Percentiles rank a stretch among this genome's conserved stretches.
Evolutionary conservation across 1,140 invertebrate genomes (phyloP).

Genomic region (Orchestia grillus): DNA sequence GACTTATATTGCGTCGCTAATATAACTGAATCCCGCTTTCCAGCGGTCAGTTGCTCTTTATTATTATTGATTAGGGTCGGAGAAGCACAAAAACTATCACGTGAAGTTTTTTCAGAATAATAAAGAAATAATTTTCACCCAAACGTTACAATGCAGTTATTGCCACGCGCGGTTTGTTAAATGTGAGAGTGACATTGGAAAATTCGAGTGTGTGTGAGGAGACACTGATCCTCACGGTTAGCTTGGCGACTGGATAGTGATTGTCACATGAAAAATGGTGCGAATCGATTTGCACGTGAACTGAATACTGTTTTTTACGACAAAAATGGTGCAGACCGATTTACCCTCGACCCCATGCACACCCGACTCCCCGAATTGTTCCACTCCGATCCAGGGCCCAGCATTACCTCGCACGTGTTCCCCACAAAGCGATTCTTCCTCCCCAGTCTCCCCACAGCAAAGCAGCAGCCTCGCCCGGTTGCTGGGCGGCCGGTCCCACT

Average conservation of each 20-base stretch:
- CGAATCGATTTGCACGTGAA: too few species aligned
- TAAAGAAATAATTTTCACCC: neutral
- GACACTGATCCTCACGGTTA: too few species aligned
- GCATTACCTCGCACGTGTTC: neutral
- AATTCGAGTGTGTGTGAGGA: too few species aligned
- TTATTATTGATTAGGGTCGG: too few species aligned
- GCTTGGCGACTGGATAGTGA: neutral
- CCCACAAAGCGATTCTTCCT: slow-evolving; percentile 18
- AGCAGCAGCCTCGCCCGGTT: slow-evolving; percentile 17
- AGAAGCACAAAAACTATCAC: neutral
- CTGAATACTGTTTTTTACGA: neutral
- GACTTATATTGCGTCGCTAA: neutral
- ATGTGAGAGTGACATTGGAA: too few species aligned
- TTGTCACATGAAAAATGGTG: neutral
- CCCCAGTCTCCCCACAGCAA: slow-evolving; percentile 16
- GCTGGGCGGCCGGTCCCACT: neutral
- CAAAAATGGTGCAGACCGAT: slow-evolving; percentile 20
- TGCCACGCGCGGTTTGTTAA: neutral
- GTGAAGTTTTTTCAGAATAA: neutral
- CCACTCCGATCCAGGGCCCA: neutral
- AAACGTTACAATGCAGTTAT: neutral
- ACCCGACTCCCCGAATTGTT: slow-evolving; percentile 10
- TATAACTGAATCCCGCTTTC: neutral
- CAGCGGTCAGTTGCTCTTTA: neutral
- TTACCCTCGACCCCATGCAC: neutral